Evolutionary conservation across 2,888 invertebrate species (phyloP).

Genomic region (Acanthopleura granulata): DNA sequence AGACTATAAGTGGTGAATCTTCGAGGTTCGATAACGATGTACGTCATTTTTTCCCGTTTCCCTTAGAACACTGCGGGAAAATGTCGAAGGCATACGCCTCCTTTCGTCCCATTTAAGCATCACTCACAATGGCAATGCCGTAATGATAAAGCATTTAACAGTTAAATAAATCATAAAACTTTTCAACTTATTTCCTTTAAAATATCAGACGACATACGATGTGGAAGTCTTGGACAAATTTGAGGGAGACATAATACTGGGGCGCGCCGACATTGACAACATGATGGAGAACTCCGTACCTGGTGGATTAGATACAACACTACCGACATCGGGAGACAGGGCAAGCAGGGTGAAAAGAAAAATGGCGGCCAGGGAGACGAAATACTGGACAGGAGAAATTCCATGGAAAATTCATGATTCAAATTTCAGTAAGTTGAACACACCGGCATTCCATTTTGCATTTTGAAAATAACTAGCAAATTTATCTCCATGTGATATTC

Average conservation of each 20-base stretch:
- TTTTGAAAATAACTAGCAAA: neutral
- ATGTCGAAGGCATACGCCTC: too few relatives aligned
- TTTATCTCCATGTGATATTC: neutral
- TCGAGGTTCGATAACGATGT: too few relatives aligned
- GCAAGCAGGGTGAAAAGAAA: neutral
- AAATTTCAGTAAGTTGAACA: neutral
- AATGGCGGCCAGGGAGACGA: neutral
- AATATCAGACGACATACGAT: neutral
- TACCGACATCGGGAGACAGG: neutral
- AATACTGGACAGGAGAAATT: neutral
- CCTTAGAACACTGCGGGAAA: too few relatives aligned
- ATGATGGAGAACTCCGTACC: neutral
- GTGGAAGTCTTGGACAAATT: neutral
- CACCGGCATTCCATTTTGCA: too few relatives aligned
- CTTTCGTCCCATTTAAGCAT: too few relatives aligned
- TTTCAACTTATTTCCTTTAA: too few relatives aligned
- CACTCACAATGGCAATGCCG: too few relatives aligned
- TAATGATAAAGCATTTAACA: too few relatives aligned
- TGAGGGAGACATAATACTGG: slow-evolving; percentile 2
- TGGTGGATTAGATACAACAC: neutral
- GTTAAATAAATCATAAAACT: too few relatives aligned
- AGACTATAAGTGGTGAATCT: too few relatives aligned
- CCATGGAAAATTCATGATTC: slow-evolving; percentile 2
- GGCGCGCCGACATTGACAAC: neutral
- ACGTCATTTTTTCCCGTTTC: too few relatives aligned